phyloP scores from a whole-genome alignment of 2,797 vertebrate species.

The Hyperoplus lanceolatus region DNA sequence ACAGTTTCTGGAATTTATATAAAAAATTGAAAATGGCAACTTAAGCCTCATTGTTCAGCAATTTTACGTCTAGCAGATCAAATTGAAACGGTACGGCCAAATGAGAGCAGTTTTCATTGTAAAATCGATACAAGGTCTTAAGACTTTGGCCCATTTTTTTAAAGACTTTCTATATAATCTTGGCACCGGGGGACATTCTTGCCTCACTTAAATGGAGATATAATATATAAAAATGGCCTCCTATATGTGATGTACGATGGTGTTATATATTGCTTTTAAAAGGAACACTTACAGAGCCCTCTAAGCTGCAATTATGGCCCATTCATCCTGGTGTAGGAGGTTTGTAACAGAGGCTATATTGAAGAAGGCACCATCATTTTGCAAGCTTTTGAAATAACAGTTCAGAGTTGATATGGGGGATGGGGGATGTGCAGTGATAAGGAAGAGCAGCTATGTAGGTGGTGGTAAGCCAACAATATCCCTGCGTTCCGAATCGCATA shows the following conservation, averaged over 20 bases:
- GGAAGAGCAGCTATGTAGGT: constrained; percentile 36
- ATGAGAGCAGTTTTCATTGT: not conserved
- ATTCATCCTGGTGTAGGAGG: constrained; percentile 69
- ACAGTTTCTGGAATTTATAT: not conserved
- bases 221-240: constrained; percentile 54
- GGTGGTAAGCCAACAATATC: not conserved
- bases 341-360: constrained; percentile 59
- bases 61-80: not conserved
- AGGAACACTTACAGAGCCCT: constrained; percentile 52
- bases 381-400: constrained; percentile 20
- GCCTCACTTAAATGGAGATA: constrained; percentile 28
- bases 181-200: constrained; percentile 28
- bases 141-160: constrained; percentile 5
- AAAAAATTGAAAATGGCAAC: no score
- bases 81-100: not conserved
- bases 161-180: constrained; percentile 25
- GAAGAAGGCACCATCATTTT: constrained; percentile 53
- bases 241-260: constrained; percentile 48
- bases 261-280: constrained; percentile 59
- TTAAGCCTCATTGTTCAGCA: not conserved
- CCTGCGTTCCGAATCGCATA: no score
- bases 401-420: constrained; percentile 56
- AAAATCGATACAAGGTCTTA: constrained; percentile 18
- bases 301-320: constrained; percentile 76
- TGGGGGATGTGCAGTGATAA: constrained; percentile 36